These are phyloP conservation scores for Mungos mungo DNA, from an alignment of 2,113 vertebrate species.

Conservation along the genomic window DNA sequence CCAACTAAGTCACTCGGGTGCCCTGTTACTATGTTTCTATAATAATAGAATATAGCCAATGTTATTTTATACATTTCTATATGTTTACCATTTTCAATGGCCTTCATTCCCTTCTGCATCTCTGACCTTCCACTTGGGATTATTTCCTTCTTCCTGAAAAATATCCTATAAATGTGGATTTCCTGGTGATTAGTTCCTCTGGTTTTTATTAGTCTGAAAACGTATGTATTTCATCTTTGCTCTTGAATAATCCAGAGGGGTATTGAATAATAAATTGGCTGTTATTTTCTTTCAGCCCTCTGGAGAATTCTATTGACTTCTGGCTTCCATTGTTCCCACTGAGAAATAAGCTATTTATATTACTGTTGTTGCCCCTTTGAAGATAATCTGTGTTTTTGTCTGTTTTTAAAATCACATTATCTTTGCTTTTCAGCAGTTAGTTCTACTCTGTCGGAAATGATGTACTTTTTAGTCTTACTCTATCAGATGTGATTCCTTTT, in stretches of 20 bases:
- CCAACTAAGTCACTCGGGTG: no score
- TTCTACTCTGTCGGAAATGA: not conserved
- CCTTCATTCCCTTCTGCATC: not conserved
- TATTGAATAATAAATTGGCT: not conserved
- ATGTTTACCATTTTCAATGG: not conserved
- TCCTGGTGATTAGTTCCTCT: not conserved
- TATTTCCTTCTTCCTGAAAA: conserved; percentile 26
- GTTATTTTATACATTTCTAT: not conserved
- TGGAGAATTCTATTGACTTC: not conserved
- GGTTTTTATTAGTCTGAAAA: conserved; percentile 25
- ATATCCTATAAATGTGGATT: not conserved
- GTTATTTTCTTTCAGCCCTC: not conserved
- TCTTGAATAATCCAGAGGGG: not conserved
- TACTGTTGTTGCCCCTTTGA: not conserved
- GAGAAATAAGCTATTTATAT: not conserved
- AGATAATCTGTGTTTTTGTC: not conserved
- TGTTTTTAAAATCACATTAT: not conserved
- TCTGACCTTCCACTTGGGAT: conserved; percentile 35
- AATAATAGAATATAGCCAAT: not conserved
- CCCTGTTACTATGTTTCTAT: no score
- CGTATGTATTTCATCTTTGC: not conserved
- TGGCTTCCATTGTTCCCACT: not conserved
- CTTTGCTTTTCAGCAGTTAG: conserved; percentile 19
- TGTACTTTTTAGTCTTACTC: not conserved
- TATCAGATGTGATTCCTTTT: not conserved